phyloP scores from a whole-genome alignment of 1,140 invertebrate genomes.

The Pectinophora gossypiella region DNA sequence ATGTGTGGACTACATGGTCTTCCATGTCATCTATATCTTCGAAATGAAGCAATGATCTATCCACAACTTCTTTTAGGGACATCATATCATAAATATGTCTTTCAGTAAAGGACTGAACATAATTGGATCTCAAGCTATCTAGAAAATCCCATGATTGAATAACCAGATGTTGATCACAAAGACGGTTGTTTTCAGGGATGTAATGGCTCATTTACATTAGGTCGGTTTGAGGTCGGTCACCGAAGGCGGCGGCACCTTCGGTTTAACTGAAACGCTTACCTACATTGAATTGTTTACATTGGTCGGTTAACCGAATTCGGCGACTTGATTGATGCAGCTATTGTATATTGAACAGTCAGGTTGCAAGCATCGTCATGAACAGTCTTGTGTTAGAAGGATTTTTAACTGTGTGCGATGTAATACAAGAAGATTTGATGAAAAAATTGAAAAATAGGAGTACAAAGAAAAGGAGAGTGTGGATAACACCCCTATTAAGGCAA shows the following conservation, averaged over 20 bases:
- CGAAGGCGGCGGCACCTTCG: not conserved
- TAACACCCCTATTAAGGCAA: no score
- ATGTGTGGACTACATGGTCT: conserved; percentile 13
- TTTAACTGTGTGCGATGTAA: no score
- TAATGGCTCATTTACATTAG: no score
- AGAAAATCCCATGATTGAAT: conserved; percentile 6
- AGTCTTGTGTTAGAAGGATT: no score
- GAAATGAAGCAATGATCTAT: not conserved
- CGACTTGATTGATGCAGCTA: no score
- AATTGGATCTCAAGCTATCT: conserved; percentile 15
- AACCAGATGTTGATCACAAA: conserved; percentile 12
- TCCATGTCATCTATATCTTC: conserved; percentile 5
- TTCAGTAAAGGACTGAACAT: conserved; percentile 17
- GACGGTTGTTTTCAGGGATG: conserved; percentile 16
- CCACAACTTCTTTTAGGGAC: conserved; percentile 1
- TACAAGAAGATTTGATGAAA: no score
- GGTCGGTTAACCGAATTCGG: not conserved
- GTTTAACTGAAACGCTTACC: not conserved
- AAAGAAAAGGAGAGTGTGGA: no score
- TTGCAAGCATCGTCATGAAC: no score
- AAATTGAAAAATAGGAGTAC: no score
- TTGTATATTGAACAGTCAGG: no score
- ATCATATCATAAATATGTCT: conserved; percentile 18
- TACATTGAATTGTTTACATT: not conserved
- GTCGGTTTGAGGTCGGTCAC: no score